phyloP scores from a whole-genome alignment of 2,113 vertebrate genomes.

The Hystrix cristata region DNA sequence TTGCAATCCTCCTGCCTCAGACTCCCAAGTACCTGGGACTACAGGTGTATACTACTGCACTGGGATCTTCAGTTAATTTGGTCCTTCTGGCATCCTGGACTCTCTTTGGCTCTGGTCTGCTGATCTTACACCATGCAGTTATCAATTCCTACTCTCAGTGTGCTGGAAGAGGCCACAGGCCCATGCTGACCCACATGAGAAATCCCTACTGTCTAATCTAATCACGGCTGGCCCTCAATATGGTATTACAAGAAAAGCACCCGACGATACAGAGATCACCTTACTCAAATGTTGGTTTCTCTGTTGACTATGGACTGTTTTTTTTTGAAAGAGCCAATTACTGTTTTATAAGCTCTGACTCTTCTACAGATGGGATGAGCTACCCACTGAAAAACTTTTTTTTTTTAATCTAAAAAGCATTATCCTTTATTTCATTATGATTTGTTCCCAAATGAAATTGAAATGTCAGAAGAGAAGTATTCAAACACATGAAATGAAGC shows the following conservation, averaged over 20 bases:
- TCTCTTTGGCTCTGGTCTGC: neutral
- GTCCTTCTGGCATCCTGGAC: neutral
- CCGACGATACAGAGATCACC: neutral
- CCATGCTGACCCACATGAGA: neutral
- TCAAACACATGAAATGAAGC: neutral
- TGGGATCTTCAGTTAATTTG: slow-evolving; percentile 1
- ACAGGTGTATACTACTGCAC: neutral
- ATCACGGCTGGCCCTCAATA: neutral
- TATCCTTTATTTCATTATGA: neutral
- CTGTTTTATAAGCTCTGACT: neutral
- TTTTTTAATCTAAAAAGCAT: neutral
- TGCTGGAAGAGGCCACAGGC: neutral
- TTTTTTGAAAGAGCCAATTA: neutral
- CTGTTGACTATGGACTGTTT: neutral
- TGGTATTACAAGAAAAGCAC: neutral
- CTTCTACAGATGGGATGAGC: neutral
- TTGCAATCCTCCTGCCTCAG: neutral
- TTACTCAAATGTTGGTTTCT: neutral
- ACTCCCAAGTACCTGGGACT: neutral
- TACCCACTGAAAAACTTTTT: neutral
- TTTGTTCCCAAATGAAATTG: slow-evolving; percentile 22
- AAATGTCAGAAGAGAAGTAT: slow-evolving; percentile 12
- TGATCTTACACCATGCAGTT: neutral
- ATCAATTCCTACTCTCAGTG: neutral
- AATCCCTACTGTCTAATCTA: neutral